Base-by-base conservation (phyloP, 2,797 vertebrate genomes). In the Bradypodion ventrale region DNA sequence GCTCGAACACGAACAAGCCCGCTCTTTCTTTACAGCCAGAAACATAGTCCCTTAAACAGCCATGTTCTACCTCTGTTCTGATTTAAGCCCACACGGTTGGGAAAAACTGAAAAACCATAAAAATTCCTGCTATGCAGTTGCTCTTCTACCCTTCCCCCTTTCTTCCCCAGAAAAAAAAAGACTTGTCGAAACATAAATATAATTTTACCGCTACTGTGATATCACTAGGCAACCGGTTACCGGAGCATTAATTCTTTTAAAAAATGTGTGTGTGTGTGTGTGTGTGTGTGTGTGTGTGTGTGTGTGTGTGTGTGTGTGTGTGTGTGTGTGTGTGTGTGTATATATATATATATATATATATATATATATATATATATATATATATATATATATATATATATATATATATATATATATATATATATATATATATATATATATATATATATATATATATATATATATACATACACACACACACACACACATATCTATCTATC, bases 111-210 rank as follows among this genome's bases (percentile, higher is more conserved):
- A 56, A 66, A 56, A 27, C 68, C 59, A 73, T 79, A 74, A 46
- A 78, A 63, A 63, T 52, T 44, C 32, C 42, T 35, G 35, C 4
- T 66, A 66, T 40, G 6, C 42, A 72, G 32, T 49, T 83, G 19
- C 29, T 62, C 40, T 65, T 46, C 15, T 23, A 16, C 9, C 40
- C 19, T 23, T 4, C 5, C 7, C 16, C 5, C 42, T 13, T 4
- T 16, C 2, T 35, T 2, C 2, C 8, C n/a, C 9, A 52, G 16
- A 52, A 52, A 52, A 56, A 35, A 35, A 80, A 75, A 59, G 35
- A 74, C 37, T 12, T 68, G 78, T 44, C 74, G 23, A 72, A 75
- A 80, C 77, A 68, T 46, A 85, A 80, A 68, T 68, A 75, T 44
- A 68, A 68, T 29, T 75, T 23, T 25, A 21, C 42, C n/a, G 25